These are phyloP conservation scores for Amazona guildingii DNA, from an alignment of 2,113 vertebrate genomes.

Conservation along the genomic window DNA sequence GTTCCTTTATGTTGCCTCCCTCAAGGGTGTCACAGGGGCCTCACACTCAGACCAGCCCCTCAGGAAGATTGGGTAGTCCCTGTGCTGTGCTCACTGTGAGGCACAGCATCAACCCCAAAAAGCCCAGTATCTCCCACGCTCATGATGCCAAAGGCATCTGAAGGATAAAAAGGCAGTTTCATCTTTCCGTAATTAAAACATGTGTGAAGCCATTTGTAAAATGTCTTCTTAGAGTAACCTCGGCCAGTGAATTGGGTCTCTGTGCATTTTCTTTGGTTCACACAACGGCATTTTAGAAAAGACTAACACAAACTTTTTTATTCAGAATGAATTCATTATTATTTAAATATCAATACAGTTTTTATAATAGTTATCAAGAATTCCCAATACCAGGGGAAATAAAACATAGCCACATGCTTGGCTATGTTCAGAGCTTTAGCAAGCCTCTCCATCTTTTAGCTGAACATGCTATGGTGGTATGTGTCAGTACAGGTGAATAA, in stretches of 20 bases:
- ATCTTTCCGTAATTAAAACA: not conserved
- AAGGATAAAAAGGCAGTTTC: not conserved
- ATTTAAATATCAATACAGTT: slow-evolving; percentile 31
- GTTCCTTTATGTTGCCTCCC: not conserved
- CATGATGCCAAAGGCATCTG: rapidly evolving
- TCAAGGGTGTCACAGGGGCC: not conserved
- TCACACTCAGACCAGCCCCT: not conserved
- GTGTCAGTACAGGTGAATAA: not conserved
- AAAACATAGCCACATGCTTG: slow-evolving; percentile 47
- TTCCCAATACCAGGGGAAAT: slow-evolving; percentile 3
- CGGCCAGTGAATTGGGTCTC: not conserved
- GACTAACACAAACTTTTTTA: slow-evolving; percentile 39
- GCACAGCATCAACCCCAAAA: not conserved
- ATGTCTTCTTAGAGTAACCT: not conserved
- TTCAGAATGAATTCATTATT: slow-evolving; percentile 50
- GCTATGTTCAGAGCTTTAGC: slow-evolving; percentile 15
- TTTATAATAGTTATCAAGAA: slow-evolving; percentile 28
- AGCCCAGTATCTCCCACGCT: not conserved
- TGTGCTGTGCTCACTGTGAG: not conserved
- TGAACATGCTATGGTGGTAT: slow-evolving; percentile 31
- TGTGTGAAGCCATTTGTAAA: not conserved
- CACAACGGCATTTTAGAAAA: not conserved
- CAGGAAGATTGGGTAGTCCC: not conserved
- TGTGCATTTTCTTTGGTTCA: not conserved
- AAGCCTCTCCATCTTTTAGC: slow-evolving; percentile 47